Evolutionary conservation across 1,140 invertebrate genomes (phyloP), one percentile per base, ranked within the genome.

Genomic region (Apis mellifera): DNA sequence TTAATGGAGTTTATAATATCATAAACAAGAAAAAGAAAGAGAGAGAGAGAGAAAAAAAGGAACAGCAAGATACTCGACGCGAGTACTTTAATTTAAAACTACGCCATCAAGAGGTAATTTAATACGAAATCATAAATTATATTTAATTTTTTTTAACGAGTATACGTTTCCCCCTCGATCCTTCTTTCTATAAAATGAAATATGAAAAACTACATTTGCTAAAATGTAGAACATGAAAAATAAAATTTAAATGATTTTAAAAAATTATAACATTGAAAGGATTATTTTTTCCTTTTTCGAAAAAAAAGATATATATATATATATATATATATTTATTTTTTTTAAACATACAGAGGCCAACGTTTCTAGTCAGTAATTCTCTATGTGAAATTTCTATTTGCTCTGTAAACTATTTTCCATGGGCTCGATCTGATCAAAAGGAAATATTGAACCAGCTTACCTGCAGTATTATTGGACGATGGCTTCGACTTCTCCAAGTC

Each of bases 401-500:
- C 59, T 55, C 23, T 21, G 50, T 60, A 60, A 62, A 54, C 57
- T 66, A 65, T 54, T 77, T n/a, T 60, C 64, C 23, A 64, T 42
- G 73, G 76, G 78, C 79, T 81, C 83, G 78, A 66, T 64, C 52
- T 66, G 60, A 66, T 54, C n/a, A 55, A 76, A 52, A 52, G 64
- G 50, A 68, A 68, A 85, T 88, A 81, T 50, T 65, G 78, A 84
- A 55, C 52, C 71, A 77, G 60, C 89, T 90, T 86, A 92, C 92
- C 89, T 92, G 89, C 72, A 85, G 42, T 65, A 84, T 74, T 80
- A 87, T 76, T 78, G 86, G 87, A 42, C 90, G 86, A 52, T 85
- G 90, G 68, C 86, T 88, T 75, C 86, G 90, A 86, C 90, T 90
- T 65, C 89, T 89, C 91, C 91, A 92, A 68, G 89, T 89, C 68